phyloP scores from a whole-genome alignment of 2,113 vertebrate species.

The Verasper variegatus region DNA sequence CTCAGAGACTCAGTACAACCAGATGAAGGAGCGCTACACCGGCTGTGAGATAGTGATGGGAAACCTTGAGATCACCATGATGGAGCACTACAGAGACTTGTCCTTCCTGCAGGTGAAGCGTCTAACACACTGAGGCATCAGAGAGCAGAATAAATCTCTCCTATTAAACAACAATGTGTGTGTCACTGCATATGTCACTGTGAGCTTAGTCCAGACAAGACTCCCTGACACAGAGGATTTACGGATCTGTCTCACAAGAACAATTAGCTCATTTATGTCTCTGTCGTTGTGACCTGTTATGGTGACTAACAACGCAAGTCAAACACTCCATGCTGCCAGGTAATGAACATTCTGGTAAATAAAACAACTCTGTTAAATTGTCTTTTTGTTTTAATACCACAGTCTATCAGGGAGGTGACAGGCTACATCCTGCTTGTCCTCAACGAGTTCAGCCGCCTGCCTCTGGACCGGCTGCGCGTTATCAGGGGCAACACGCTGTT shows the following conservation, averaged over 20 bases:
- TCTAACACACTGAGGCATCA: too few species aligned
- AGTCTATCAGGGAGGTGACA: conserved; percentile 95
- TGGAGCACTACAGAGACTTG: conserved; percentile 86
- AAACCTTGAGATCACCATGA: conserved; percentile 94
- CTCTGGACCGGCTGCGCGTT: conserved; percentile 89
- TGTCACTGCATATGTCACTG: conserved; percentile 17
- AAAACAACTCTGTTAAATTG: neutral
- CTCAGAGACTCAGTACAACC: conserved; percentile 84
- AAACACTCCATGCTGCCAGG: conserved; percentile 4
- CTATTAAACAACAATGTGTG: neutral
- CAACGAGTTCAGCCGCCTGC: conserved; percentile 88
- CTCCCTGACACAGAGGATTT: conserved; percentile 12
- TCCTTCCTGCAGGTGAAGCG: conserved; percentile 88
- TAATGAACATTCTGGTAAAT: neutral
- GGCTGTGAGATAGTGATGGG: conserved; percentile 93
- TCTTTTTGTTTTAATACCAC: conserved; percentile 4
- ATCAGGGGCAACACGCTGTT: conserved; percentile 90
- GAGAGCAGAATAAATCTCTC: neutral
- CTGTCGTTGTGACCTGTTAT: neutral
- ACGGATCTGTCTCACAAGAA: conserved; percentile 17
- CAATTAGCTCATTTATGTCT: conserved; percentile 35
- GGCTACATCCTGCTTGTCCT: conserved; percentile 92
- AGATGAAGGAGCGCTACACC: conserved; percentile 85
- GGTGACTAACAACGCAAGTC: conserved; percentile 24
- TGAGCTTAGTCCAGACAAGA: conserved; percentile 19